Base-by-base conservation (phyloP, 2,113 vertebrate species). In the Muscicapa adusta region DNA sequence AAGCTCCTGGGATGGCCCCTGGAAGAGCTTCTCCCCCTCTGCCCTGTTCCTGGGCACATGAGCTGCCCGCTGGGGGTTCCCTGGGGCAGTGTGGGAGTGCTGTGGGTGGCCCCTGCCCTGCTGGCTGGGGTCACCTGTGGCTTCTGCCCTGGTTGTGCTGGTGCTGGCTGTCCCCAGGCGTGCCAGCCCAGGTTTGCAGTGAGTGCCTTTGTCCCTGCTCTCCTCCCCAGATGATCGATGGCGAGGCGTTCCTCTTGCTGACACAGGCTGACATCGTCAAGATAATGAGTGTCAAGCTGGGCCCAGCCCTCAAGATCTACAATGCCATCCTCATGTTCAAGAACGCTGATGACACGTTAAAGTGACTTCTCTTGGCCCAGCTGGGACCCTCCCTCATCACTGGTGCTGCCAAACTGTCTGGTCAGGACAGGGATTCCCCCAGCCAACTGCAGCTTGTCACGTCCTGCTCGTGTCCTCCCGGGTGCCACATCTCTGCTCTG, bases 271-370 rank as follows among this genome's bases (percentile, higher is more conserved):
- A 99, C 97, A 99, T 99, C 72, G 99, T 99, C 97, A 99, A 99
- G 98, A 99, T 99, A 93, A 99, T 99, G 99, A 99, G 98, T 79
- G 98, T 99, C 97, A 99, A 99, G 97, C 98, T 99, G 38, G 99
- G 99, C 63, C 99, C 99, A 0, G 99, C 99, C 38, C 98, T 99
- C 91, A 99, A 99, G 98, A 99, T 99, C 97, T 99, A 99, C 98
- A 99, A 99, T 28, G 98, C 99, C 97, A 99, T 99, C 91, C 98
- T 99, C 96, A 99, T 99, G 99, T 99, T 99, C 98, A 99, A 99
- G 98, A 99, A 98, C 3, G 98, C 99, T 56, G 99, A 99, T 38
- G 99, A 99, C 96, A 98, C 98, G 96, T 98, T 99, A 72, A 99
- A 99, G 98, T 99, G 98, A 99, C 92, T 87, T 94, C 54, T 84